Conservation (phyloP, 2,888 invertebrate genomes). For the Scrobipalpa costella region DNA sequence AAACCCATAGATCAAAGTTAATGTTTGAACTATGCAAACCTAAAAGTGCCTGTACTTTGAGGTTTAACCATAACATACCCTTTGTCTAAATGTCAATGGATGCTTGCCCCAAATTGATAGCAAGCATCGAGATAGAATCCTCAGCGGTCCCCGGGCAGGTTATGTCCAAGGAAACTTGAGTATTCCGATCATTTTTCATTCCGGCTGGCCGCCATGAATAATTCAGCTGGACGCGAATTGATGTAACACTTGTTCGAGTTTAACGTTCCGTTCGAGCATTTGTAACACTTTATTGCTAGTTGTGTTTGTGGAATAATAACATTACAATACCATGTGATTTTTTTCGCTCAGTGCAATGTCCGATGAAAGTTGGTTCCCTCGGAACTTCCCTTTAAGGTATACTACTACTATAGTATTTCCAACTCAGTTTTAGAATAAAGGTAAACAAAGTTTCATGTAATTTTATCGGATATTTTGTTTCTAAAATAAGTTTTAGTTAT, state of each 20-base stretch:
- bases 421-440: too few species aligned
- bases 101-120: conserved; percentile 13
- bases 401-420: too few species aligned
- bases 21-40: too few species aligned
- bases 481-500: too few species aligned
- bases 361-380: not conserved
- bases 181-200: conserved; percentile 54
- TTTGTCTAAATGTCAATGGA: too few species aligned
- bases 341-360: not conserved
- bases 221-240: conserved; percentile 50
- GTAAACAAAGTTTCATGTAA: too few species aligned
- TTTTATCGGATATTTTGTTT: too few species aligned
- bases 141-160: conserved; percentile 13
- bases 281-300: conserved; percentile 8
- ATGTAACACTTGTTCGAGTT: conserved; percentile 46
- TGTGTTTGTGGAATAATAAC: not conserved
- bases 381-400: not conserved
- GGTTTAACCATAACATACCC: too few species aligned
- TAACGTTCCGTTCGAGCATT: conserved; percentile 13
- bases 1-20: too few species aligned
- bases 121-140: not conserved
- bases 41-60: too few species aligned
- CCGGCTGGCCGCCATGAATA: conserved; percentile 49
- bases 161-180: conserved; percentile 45
- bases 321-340: not conserved